phyloP scores from a whole-genome alignment of 1,140 invertebrate genomes.

The Whitmania pigra region DNA sequence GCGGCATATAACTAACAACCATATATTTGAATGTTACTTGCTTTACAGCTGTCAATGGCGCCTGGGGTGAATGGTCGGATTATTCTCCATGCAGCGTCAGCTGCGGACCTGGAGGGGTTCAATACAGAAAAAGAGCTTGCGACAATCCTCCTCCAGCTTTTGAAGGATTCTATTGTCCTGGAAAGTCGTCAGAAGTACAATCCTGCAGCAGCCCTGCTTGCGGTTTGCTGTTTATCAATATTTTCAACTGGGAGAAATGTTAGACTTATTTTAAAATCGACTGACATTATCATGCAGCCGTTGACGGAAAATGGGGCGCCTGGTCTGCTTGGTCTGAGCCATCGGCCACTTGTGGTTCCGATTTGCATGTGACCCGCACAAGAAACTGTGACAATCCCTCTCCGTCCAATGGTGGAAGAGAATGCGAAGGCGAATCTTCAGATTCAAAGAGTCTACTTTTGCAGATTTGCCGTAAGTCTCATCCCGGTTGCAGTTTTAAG shows the following conservation, averaged over 20 bases:
- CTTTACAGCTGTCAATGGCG: slow-evolving; percentile 29
- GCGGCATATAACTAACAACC: not conserved
- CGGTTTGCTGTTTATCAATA: slow-evolving; percentile 27
- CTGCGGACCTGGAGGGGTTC: slow-evolving; percentile 63
- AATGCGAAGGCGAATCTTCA: slow-evolving; percentile 27
- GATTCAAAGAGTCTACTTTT: not conserved
- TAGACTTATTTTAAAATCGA: slow-evolving; percentile 24
- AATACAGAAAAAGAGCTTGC: slow-evolving; percentile 30
- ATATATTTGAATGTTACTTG: not conserved
- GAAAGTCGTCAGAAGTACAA: slow-evolving; percentile 9
- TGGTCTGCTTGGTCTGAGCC: slow-evolving; percentile 56
- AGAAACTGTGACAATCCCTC: slow-evolving; percentile 49
- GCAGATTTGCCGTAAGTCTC: slow-evolving; percentile 1
- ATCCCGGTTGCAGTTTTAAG: too few relatives aligned
- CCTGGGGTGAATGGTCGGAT: slow-evolving; percentile 46
- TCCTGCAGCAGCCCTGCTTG: slow-evolving; percentile 14
- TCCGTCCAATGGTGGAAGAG: slow-evolving; percentile 30
- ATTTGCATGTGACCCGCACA: slow-evolving; percentile 47
- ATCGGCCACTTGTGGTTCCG: slow-evolving; percentile 53
- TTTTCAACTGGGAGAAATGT: slow-evolving; percentile 26
- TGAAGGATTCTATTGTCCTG: slow-evolving; percentile 14
- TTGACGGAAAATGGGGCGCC: slow-evolving; percentile 51
- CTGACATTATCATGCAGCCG: slow-evolving; percentile 29
- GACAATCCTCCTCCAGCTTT: slow-evolving; percentile 16
- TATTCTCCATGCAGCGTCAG: slow-evolving; percentile 46